phyloP scores from a whole-genome alignment of 2,113 vertebrate genomes.

The Plestiodon gilberti region DNA sequence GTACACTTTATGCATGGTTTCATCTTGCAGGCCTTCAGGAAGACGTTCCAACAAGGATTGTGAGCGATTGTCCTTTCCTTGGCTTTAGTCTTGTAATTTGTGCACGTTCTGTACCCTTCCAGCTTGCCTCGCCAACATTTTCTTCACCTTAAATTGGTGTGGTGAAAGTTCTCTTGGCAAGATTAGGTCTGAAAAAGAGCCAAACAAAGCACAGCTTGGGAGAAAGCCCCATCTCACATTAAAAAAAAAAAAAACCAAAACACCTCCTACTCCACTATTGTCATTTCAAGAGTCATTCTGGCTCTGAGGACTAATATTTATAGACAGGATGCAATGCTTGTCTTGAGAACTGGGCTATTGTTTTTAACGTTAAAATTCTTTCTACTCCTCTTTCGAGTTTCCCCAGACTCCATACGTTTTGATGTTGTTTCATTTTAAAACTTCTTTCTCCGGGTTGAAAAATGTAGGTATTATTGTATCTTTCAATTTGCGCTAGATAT shows the following conservation, averaged over 20 bases:
- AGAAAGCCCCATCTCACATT: not conserved
- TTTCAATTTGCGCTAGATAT: not conserved
- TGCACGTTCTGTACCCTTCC: constrained; percentile 7
- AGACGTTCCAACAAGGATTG: not conserved
- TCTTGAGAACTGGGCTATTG: constrained; percentile 2
- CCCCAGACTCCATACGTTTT: not conserved
- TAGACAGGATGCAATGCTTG: not conserved
- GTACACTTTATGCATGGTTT: constrained; percentile 1
- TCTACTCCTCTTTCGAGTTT: not conserved
- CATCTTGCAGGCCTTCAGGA: constrained; percentile 8
- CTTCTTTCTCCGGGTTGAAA: not conserved
- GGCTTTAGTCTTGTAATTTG: constrained; percentile 13
- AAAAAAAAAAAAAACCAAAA: not conserved
- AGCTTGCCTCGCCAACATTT: constrained; percentile 20
- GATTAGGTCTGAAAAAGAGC: not conserved
- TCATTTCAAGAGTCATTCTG: constrained; percentile 15
- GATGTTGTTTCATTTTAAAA: rapidly evolving
- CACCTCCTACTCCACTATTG: not conserved
- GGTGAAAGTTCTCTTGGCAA: not conserved
- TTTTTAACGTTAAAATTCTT: constrained; percentile 12
- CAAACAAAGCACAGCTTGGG: constrained; percentile 7
- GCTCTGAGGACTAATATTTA: constrained; percentile 32
- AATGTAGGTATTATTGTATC: not conserved
- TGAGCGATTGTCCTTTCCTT: constrained; percentile 12
- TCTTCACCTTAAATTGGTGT: not conserved